A percentile compares a stretch with the other conserved stretches of the same genome.
Conservation (phyloP, 2,113 vertebrate species). For the Nannobrachium achirus region DNA sequence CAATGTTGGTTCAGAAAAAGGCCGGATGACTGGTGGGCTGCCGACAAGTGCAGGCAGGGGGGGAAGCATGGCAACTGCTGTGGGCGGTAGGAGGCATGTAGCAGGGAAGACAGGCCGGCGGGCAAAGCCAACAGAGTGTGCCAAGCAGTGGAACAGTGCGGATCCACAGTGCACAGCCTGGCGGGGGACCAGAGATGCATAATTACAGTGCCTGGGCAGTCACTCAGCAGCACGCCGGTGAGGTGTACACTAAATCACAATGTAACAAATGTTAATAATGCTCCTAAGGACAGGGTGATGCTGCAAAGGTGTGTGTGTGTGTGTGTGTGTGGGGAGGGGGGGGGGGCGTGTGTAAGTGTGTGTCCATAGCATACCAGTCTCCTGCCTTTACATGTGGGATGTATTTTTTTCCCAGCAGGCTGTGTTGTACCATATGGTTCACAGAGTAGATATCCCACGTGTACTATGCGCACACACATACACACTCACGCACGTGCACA, state of each 20-base stretch:
- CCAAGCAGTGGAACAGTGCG: not conserved
- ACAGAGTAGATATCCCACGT: conserved; percentile 58
- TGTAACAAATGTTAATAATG: conserved; percentile 41
- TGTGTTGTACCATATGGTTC: conserved; percentile 70
- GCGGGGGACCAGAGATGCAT: conserved; percentile 36
- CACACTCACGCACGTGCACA: conserved; percentile 3
- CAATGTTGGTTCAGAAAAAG: conserved; percentile 38
- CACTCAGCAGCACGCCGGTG: conserved; percentile 51
- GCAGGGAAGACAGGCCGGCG: not conserved
- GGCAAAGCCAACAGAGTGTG: not conserved
- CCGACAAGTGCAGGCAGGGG: conserved; percentile 56
- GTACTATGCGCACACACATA: conserved; percentile 1
- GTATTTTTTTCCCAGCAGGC: conserved; percentile 75
- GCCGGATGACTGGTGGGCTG: conserved; percentile 47
- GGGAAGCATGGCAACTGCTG: no score
- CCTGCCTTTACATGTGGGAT: not conserved
- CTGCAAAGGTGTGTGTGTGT: conserved; percentile 18
- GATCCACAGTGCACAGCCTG: conserved; percentile 41
- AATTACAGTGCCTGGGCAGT: conserved; percentile 19
- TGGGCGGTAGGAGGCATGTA: conserved; percentile 22
- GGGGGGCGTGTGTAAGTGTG: conserved; percentile 29
- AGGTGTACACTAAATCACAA: conserved; percentile 64
- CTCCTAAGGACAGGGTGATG: conserved; percentile 46
- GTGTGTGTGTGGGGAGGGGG: conserved; percentile 27
- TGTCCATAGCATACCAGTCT: conserved; percentile 10